Percentiles rank a stretch among this genome's conserved stretches.
These are phyloP conservation scores for Tricholaema leucomelas DNA, from an alignment of 2,113 vertebrate species.

Conservation along the genomic window DNA sequence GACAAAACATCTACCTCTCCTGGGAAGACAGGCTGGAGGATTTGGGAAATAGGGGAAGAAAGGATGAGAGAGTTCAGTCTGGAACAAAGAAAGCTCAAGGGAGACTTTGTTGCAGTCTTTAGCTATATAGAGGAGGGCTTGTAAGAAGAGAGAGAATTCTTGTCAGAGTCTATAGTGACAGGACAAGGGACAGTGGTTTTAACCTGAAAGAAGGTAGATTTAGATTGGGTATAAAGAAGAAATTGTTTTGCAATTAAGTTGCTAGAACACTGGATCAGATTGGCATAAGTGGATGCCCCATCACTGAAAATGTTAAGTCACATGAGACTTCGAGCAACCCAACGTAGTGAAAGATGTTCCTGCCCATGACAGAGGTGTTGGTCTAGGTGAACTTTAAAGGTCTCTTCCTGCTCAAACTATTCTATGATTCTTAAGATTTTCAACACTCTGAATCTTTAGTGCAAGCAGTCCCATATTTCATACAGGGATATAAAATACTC, in stretches of 20 bases:
- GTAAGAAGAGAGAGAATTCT: too few relatives aligned
- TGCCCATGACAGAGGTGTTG: rapidly evolving
- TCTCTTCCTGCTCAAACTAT: not conserved
- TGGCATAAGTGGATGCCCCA: too few relatives aligned
- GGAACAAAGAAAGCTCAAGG: too few relatives aligned
- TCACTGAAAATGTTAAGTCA: not conserved
- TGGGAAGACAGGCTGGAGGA: not conserved
- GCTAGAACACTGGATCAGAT: not conserved
- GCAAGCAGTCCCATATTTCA: not conserved
- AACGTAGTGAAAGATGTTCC: not conserved
- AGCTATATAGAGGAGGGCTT: too few relatives aligned
- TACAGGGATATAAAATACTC: rapidly evolving
- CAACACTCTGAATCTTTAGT: not conserved
- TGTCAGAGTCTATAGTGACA: not conserved
- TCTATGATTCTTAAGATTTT: not conserved
- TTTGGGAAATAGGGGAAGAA: not conserved
- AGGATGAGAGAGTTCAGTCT: not conserved
- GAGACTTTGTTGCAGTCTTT: too few relatives aligned
- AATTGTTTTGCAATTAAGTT: rapidly evolving
- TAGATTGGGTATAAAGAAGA: not conserved
- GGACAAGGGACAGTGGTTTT: not conserved
- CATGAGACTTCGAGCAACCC: not conserved
- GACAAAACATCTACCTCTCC: not conserved
- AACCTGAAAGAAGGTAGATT: not conserved
- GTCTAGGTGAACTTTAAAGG: not conserved